Evolutionary conservation across 2,797 vertebrate genomes (phyloP).

Genomic region (Oreochromis mossambicus): DNA sequence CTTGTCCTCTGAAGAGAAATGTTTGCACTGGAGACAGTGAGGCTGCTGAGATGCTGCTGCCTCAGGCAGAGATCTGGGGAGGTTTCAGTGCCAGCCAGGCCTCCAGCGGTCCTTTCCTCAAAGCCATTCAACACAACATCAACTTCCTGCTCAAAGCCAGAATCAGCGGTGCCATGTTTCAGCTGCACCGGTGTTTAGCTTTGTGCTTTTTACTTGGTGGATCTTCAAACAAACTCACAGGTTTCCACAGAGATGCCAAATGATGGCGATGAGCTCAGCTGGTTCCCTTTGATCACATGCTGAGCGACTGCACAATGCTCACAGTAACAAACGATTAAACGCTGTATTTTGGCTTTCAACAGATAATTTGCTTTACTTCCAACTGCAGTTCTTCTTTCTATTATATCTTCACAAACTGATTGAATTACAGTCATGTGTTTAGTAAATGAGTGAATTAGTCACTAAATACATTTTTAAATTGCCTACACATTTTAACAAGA

Average conservation of each 20-base stretch:
- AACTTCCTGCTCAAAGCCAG: constrained; percentile 24
- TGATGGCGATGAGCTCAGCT: constrained; percentile 7
- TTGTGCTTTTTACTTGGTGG: constrained; percentile 14
- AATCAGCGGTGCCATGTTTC: constrained; percentile 28
- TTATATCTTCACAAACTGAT: neutral
- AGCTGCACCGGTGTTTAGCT: constrained; percentile 19
- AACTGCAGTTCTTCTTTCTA: neutral
- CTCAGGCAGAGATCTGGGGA: constrained; percentile 36
- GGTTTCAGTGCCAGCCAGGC: neutral
- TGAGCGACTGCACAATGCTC: neutral
- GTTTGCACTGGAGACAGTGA: constrained; percentile 23
- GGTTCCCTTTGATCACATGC: neutral
- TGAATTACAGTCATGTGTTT: neutral
- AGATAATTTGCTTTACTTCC: neutral
- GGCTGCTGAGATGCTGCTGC: constrained; percentile 6
- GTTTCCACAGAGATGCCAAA: neutral
- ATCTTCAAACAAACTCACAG: constrained; percentile 11
- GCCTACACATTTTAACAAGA: constrained; percentile 3
- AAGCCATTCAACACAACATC: constrained; percentile 14
- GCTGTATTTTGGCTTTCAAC: neutral
- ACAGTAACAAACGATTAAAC: neutral
- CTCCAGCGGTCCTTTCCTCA: constrained; percentile 20
- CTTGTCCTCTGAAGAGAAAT: neutral
- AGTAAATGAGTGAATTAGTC: neutral
- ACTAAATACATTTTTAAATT: neutral